phyloP scores from a whole-genome alignment of 2,113 vertebrate species.

The Grantiella picta region DNA sequence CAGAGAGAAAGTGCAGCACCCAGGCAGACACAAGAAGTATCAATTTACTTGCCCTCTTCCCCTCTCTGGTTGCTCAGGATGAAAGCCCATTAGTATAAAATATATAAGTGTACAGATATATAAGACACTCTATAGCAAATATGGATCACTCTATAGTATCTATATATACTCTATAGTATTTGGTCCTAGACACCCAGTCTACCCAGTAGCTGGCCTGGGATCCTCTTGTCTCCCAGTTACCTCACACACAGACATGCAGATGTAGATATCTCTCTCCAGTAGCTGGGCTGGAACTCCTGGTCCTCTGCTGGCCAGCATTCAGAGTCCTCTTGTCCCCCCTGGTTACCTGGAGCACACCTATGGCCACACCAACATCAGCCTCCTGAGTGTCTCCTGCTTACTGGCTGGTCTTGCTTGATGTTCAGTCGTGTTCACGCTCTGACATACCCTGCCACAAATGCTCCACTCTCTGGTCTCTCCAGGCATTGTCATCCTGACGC shows the following conservation, averaged over 20 bases:
- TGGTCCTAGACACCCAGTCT: background rate
- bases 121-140: too few species aligned
- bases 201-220: background rate
- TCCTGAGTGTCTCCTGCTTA: background rate
- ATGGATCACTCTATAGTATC: background rate
- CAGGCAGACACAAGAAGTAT: background rate
- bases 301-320: background rate
- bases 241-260: background rate
- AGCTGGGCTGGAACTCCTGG: background rate
- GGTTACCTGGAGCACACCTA: background rate
- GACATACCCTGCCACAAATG: background rate
- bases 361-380: accelerated
- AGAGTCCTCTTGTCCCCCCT: accelerated
- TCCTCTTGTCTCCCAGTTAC: background rate
- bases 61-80: background rate
- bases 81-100: background rate
- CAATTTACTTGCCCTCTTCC: background rate
- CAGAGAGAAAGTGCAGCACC: background rate
- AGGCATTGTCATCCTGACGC: background rate
- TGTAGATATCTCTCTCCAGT: background rate
- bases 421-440: background rate
- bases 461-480: background rate
- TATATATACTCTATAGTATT: background rate
- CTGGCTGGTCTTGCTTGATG: background rate
- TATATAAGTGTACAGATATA: background rate